A percentile compares a stretch with the other conserved stretches of the same genome.
Evolutionary conservation across 1,140 invertebrate genomes (phyloP).

Genomic region (Oncopeltus fasciatus): DNA sequence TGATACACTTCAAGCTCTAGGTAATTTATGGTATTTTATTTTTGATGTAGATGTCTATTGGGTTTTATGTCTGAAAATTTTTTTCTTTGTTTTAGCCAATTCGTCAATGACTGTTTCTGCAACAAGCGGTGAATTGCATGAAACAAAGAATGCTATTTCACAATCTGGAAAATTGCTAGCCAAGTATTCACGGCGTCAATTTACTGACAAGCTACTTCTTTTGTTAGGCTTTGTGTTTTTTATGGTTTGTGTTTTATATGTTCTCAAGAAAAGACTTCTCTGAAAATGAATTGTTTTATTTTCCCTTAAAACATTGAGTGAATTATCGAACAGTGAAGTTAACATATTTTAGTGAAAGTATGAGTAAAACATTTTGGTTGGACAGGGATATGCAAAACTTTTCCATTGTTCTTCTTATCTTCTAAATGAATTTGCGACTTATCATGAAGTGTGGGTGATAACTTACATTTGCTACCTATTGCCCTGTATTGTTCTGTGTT

Average conservation of each 20-base stretch:
- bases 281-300: no score
- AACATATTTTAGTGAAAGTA: no score
- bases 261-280: conserved; percentile 78
- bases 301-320: no score
- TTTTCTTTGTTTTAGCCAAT: conserved; percentile 31
- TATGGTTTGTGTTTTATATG: conserved; percentile 77
- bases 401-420: no score
- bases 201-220: conserved; percentile 85
- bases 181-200: conserved; percentile 84
- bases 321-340: no score
- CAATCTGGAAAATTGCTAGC: conserved; percentile 80
- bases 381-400: no score
- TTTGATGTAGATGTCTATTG: background rate
- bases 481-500: no score
- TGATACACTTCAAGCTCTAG: conserved; percentile 64
- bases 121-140: conserved; percentile 70
- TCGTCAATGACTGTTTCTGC: conserved; percentile 37
- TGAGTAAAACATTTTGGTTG: no score
- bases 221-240: conserved; percentile 85
- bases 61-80: background rate
- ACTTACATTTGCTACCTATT: no score
- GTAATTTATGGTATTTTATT: conserved; percentile 27
- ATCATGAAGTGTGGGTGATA: no score
- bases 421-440: no score
- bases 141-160: conserved; percentile 69